phyloP scores from a whole-genome alignment of 2,797 vertebrate species.

The Scleropages formosus region DNA sequence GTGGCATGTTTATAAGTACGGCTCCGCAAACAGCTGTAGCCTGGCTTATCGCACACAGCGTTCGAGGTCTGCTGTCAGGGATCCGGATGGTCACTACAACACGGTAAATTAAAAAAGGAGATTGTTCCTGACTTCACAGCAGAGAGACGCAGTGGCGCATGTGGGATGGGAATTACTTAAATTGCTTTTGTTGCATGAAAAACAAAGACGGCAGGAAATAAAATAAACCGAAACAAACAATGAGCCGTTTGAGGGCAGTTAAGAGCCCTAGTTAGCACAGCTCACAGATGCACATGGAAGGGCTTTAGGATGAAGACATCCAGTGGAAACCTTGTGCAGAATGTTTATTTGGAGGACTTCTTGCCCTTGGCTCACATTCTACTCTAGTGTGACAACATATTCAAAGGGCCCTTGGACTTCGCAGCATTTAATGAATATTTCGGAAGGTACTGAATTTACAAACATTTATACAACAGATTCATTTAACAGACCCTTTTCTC shows the following conservation, averaged over 20 bases:
- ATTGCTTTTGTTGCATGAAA: neutral
- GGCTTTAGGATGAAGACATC: neutral
- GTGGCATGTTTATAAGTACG: neutral
- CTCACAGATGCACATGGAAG: neutral
- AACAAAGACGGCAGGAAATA: neutral
- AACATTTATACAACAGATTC: too few relatives aligned
- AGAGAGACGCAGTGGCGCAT: neutral
- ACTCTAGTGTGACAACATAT: too few relatives aligned
- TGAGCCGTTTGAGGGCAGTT: neutral
- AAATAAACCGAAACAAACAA: neutral
- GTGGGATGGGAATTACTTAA: neutral
- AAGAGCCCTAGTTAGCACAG: too few relatives aligned
- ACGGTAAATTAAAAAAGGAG: neutral
- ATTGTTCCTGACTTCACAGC: neutral
- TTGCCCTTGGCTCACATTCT: neutral
- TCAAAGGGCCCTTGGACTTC: neutral
- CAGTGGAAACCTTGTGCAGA: neutral
- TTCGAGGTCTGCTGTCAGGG: neutral
- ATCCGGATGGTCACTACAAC: neutral
- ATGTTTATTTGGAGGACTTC: slow-evolving; percentile 13
- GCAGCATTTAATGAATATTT: too few relatives aligned
- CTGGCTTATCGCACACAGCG: neutral
- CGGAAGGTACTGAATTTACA: too few relatives aligned
- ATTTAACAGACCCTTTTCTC: too few relatives aligned
- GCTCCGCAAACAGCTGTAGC: neutral